Evolutionary conservation across 2,797 vertebrate species (phyloP).

Genomic region (Argentina silus): DNA sequence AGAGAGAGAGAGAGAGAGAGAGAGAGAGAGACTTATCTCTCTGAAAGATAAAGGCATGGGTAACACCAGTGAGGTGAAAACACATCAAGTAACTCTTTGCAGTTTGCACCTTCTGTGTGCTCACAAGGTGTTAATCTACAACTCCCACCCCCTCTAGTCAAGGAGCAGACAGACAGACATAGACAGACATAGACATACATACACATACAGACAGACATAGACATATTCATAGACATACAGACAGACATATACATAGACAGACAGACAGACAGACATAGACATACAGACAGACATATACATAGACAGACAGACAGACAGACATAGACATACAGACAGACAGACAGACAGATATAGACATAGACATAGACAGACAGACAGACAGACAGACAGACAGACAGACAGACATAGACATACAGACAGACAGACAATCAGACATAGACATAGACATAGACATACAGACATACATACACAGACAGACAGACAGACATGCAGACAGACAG

Average conservation of each 20-base stretch:
- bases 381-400: neutral
- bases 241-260: neutral
- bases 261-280: neutral
- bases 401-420: too few species aligned
- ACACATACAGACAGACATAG: neutral
- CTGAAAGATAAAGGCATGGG: neutral
- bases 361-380: too few species aligned
- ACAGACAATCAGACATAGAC: neutral
- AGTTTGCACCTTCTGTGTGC: neutral
- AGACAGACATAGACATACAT: neutral
- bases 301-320: neutral
- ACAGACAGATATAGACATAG: too few species aligned
- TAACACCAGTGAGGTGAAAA: neutral
- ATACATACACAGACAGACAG: neutral
- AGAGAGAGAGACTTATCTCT: constrained; percentile 9
- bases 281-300: neutral
- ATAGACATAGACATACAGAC: neutral
- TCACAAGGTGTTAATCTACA: neutral
- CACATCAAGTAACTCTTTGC: constrained; percentile 5
- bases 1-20: neutral
- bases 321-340: neutral
- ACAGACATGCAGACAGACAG: too few species aligned
- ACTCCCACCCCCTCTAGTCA: neutral
- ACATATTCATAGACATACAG: neutral
- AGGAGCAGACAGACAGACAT: neutral